Conservation (phyloP, 1,140 invertebrate species). For the Brachionus calyciflorus region DNA sequence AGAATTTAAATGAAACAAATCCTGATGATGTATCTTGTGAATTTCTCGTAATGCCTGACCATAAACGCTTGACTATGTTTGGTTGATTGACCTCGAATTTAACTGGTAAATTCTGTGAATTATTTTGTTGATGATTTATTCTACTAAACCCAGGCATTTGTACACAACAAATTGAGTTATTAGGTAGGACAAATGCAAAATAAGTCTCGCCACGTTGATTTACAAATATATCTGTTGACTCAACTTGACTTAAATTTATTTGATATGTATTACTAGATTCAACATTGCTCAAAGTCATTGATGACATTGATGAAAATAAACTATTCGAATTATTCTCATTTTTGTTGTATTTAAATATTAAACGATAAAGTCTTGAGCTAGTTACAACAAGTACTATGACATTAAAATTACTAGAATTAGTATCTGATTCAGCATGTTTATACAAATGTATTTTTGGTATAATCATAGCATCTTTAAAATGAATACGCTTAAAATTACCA, state of each 20-base stretch:
- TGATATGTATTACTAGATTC: neutral
- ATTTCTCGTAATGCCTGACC: constrained; percentile 24
- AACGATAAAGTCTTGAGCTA: constrained; percentile 15
- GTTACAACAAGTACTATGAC: constrained; percentile 19
- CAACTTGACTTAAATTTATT: constrained; percentile 23
- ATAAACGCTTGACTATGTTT: constrained; percentile 35
- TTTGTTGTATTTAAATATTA: constrained; percentile 37
- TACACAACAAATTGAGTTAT: constrained; percentile 17
- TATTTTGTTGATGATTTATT: neutral
- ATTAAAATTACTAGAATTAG: neutral
- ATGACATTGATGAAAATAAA: neutral
- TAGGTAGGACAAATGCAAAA: constrained; percentile 28
- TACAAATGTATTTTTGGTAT: constrained; percentile 13
- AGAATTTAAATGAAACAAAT: constrained; percentile 44
- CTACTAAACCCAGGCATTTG: constrained; percentile 18
- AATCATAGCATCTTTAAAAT: constrained; percentile 37
- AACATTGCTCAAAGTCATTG: constrained; percentile 29
- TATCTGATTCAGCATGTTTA: constrained; percentile 5
- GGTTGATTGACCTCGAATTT: constrained; percentile 44
- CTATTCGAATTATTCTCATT: constrained; percentile 8
- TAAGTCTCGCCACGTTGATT: constrained; percentile 3
- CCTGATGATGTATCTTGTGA: constrained; percentile 2
- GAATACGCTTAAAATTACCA: constrained; percentile 27
- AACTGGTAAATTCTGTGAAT: neutral
- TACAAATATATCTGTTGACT: constrained; percentile 19